These are phyloP conservation scores for Brevimyrus niger DNA, from an alignment of 2,113 vertebrate genomes.

Conservation along the genomic window DNA sequence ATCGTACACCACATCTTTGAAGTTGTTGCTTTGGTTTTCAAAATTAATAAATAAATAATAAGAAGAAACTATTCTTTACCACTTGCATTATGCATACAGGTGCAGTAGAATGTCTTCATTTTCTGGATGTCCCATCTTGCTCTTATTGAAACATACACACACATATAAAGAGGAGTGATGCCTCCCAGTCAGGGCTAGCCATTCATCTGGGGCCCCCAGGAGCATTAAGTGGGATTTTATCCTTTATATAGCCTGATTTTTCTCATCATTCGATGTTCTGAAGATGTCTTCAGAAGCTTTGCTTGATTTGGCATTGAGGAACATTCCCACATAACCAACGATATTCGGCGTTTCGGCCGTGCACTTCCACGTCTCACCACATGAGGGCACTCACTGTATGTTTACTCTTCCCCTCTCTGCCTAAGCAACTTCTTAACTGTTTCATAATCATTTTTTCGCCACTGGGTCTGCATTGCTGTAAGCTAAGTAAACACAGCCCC, in stretches of 20 bases:
- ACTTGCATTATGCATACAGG: neutral
- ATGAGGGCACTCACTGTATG: conserved; percentile 9
- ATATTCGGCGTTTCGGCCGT: neutral
- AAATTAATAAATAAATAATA: neutral
- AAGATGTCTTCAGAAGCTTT: neutral
- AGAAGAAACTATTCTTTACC: neutral
- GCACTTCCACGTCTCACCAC: neutral
- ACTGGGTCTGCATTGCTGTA: neutral
- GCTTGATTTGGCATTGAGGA: neutral
- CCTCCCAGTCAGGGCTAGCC: neutral
- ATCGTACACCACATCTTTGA: neutral
- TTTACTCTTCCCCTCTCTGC: neutral
- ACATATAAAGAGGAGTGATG: neutral
- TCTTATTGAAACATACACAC: neutral
- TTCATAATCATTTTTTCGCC: neutral
- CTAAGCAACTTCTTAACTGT: neutral
- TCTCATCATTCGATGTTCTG: neutral
- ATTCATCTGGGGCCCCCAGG: neutral
- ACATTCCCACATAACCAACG: neutral
- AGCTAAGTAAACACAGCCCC: neutral
- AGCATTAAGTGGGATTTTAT: neutral
- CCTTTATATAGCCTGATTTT: neutral
- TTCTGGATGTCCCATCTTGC: neutral
- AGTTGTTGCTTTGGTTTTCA: neutral
- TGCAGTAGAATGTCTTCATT: neutral